Percentiles rank a stretch among this genome's conserved stretches.
Conservation (phyloP, 2,113 vertebrate genomes). For the Carollia perspicillata region DNA sequence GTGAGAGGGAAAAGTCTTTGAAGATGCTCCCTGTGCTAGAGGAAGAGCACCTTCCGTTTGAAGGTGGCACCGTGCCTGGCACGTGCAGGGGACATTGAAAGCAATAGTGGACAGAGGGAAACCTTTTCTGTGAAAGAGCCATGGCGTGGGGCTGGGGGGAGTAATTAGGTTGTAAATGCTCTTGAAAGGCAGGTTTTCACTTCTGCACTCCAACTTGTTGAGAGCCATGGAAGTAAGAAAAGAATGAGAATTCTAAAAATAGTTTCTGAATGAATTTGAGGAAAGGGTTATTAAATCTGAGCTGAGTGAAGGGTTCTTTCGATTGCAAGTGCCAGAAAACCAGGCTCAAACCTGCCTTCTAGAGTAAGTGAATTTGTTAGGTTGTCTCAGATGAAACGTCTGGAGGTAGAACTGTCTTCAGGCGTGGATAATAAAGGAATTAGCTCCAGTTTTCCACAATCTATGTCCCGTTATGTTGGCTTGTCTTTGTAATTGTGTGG, state of each 20-base stretch:
- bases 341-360: neutral
- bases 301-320: constrained; percentile 38
- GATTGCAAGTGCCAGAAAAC: constrained; percentile 25
- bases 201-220: neutral
- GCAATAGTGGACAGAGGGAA: neutral
- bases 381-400: constrained; percentile 2
- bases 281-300: constrained; percentile 28
- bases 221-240: neutral
- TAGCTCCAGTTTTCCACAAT: neutral
- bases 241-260: neutral
- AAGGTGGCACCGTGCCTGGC: fast-evolving
- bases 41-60: neutral
- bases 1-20: neutral
- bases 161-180: neutral
- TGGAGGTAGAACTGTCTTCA: neutral
- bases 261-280: constrained; percentile 29
- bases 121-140: neutral
- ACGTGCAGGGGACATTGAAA: fast-evolving
- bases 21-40: neutral
- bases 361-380: constrained; percentile 28
- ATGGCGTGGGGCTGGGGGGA: neutral
- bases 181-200: neutral
- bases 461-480: neutral
- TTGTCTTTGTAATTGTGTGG: neutral
- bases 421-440: neutral